Percentiles rank a stretch among this genome's conserved stretches.
Conservation (phyloP, 2,797 vertebrate genomes). For the Astyanax mexicanus region DNA sequence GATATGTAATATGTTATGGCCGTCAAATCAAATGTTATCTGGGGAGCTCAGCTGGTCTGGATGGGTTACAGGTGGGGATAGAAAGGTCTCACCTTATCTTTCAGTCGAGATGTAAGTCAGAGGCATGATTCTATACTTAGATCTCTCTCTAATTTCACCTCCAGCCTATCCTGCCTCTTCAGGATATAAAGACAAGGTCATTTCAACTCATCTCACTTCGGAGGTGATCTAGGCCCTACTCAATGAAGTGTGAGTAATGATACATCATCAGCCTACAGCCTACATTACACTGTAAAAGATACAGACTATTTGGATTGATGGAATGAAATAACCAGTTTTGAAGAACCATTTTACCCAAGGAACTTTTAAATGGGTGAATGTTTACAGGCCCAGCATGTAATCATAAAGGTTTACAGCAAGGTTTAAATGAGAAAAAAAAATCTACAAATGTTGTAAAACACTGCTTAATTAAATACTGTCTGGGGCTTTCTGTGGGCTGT, state of each 20-base stretch:
- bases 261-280: conserved; percentile 22
- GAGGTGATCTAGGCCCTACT: conserved; percentile 12
- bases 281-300: conserved; percentile 1
- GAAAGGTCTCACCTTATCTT: background rate
- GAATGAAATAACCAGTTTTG: too few relatives aligned
- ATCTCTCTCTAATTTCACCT: conserved; percentile 10
- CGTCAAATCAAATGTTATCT: conserved; percentile 30
- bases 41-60: conserved; percentile 27
- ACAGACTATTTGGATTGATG: too few relatives aligned
- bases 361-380: too few relatives aligned
- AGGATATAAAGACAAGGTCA: conserved; percentile 21
- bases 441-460: too few relatives aligned
- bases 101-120: conserved; percentile 13
- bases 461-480: too few relatives aligned
- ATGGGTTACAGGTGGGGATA: background rate
- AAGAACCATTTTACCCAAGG: too few relatives aligned
- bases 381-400: too few relatives aligned
- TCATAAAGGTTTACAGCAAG: too few relatives aligned
- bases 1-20: conserved; percentile 39
- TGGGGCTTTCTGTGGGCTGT: too few relatives aligned
- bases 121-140: conserved; percentile 17
- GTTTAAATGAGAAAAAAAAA: too few relatives aligned
- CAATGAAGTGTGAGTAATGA: conserved; percentile 45
- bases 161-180: background rate
- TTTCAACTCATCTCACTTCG: conserved; percentile 35